Evolutionary conservation across 2,797 vertebrate species (phyloP).

Genomic region (Epinephelus malabaricus): DNA sequence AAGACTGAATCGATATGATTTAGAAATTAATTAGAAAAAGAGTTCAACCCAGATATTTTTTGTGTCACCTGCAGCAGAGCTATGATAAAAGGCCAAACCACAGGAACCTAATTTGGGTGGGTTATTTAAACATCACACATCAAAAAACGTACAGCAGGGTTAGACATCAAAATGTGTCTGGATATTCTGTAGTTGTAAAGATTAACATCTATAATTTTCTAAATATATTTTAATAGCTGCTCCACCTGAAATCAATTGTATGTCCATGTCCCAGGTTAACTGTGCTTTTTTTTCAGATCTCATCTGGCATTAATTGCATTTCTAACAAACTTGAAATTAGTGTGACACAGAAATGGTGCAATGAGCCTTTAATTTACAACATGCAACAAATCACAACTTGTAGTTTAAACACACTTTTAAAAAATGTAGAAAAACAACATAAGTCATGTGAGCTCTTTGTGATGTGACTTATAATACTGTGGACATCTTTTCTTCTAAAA

Average conservation of each 20-base stretch:
- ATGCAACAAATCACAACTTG: conserved; percentile 62
- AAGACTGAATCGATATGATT: no score
- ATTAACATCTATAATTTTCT: no score
- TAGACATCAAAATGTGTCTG: no score
- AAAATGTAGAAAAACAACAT: conserved; percentile 54
- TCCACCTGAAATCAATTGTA: not conserved
- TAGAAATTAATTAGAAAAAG: not conserved
- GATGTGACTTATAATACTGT: conserved; percentile 24
- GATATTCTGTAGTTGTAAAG: no score
- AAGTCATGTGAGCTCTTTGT: conserved; percentile 54
- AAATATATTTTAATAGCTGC: no score
- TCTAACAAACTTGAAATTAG: not conserved
- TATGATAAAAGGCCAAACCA: not conserved
- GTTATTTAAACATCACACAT: not conserved
- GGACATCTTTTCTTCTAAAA: conserved; percentile 31
- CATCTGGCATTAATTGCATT: not conserved
- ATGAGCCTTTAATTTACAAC: conserved; percentile 70
- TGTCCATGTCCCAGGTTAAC: no score
- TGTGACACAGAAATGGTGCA: conserved; percentile 43
- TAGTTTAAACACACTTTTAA: conserved; percentile 47
- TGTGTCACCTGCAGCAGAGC: not conserved
- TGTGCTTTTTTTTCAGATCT: not conserved
- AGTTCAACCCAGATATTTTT: not conserved
- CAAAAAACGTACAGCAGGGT: no score
- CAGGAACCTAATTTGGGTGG: not conserved